These are phyloP conservation scores for Peucedramus taeniatus DNA, from an alignment of 2,113 vertebrate species.

Conservation along the genomic window DNA sequence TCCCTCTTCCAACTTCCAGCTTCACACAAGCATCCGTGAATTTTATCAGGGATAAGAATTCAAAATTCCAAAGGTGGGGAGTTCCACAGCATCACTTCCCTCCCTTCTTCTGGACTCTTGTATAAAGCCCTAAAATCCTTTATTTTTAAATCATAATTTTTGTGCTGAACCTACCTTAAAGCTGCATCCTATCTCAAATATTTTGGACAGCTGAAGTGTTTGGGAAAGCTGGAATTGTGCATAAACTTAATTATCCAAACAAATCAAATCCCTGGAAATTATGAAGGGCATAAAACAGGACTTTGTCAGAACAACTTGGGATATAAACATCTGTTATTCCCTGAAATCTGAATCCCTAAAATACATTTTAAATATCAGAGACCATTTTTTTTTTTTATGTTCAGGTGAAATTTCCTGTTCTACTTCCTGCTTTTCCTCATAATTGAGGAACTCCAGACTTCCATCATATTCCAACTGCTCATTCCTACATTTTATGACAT, in stretches of 20 bases:
- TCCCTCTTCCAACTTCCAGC: background rate
- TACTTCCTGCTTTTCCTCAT: background rate
- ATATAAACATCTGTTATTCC: background rate
- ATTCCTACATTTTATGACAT: rapidly evolving
- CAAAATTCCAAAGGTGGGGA: background rate
- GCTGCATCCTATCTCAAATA: background rate
- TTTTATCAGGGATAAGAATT: background rate
- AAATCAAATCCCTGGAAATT: background rate
- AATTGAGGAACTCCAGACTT: background rate
- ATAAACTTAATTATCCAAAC: background rate
- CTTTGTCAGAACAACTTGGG: background rate
- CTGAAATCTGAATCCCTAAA: background rate
- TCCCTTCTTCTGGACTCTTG: rapidly evolving
- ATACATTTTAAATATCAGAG: background rate
- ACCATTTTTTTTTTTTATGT: rapidly evolving
- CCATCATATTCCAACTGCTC: background rate
- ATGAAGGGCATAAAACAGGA: background rate
- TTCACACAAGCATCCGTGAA: background rate
- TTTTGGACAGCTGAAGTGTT: background rate
- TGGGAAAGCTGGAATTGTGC: background rate
- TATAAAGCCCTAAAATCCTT: background rate
- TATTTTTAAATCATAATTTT: background rate
- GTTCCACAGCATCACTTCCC: background rate
- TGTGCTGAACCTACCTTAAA: background rate
- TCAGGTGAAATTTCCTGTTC: background rate